These are phyloP conservation scores for Pseudomugil tenellus DNA, from an alignment of 2,797 vertebrate species.

Conservation along the genomic window DNA sequence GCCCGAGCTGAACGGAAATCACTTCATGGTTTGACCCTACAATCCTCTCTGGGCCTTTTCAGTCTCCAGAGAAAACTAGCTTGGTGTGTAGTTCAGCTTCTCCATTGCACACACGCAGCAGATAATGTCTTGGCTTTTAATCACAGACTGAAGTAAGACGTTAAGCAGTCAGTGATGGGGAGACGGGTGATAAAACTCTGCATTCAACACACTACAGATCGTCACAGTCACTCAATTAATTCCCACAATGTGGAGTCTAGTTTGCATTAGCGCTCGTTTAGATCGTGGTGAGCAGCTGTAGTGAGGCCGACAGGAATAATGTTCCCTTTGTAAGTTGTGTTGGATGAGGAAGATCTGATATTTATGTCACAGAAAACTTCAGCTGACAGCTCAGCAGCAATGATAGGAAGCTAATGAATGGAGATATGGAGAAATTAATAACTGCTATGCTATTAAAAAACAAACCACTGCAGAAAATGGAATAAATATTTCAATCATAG, in stretches of 20 bases:
- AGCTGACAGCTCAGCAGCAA: constrained; percentile 38
- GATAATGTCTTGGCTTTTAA: constrained; percentile 55
- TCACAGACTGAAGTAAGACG: constrained; percentile 45
- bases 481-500: constrained; percentile 4
- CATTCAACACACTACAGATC: constrained; percentile 37
- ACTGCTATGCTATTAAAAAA: background rate
- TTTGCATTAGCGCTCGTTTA: constrained; percentile 49
- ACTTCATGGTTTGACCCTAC: constrained; percentile 20
- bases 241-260: constrained; percentile 39
- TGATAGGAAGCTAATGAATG: constrained; percentile 38
- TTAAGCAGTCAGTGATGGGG: constrained; percentile 40
- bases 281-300: constrained; percentile 21
- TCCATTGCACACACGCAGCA: constrained; percentile 3
- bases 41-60: constrained; percentile 2
- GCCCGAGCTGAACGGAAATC: background rate
- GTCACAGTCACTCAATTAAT: constrained; percentile 57
- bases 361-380: constrained; percentile 34
- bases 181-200: constrained; percentile 40
- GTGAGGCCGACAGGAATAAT: constrained; percentile 35
- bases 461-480: background rate
- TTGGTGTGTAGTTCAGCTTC: constrained; percentile 10
- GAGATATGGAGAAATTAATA: constrained; percentile 42
- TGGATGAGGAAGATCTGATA: constrained; percentile 42
- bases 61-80: background rate
- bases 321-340: constrained; percentile 29